Evolutionary conservation across 1,140 invertebrate species (phyloP), one percentile per base, ranked within the genome.

Genomic region (Scylla paramamosain): DNA sequence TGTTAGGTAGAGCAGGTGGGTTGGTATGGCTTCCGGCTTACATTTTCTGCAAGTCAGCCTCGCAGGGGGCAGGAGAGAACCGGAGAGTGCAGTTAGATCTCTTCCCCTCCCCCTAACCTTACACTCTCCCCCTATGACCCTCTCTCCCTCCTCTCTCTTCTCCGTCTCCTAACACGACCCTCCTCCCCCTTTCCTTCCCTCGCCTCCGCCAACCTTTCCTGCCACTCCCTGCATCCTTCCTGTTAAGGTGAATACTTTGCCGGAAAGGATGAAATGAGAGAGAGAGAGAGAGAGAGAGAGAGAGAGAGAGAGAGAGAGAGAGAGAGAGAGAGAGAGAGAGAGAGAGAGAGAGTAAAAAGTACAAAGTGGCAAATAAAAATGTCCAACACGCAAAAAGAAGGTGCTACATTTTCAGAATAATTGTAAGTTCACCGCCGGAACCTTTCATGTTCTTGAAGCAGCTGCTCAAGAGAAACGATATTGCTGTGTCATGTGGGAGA

Each of bases 21-120:
- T 45, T n/a, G 25, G 32, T 89, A 89, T 89, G 6, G 86, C 45
- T 88, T 88, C 67, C 67, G 67, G 67, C 67, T 77, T 77, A 77
- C 25, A n/a, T n/a, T 77, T 77, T 77, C 67, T 77, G 67, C 67
- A 77, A 77, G 67, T 77, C 67, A 77, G 67, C 67, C 67, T n/a
- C 67, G 67, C n/a, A n/a, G 67, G 67, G 67, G 67, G 67, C 25
- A n/a, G 67, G 25, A n/a, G 67, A 77, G 67, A 59, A 77, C 67
- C 67, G 67, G 20, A 77, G 67, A 77, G 25, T 25, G 67, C 67
- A n/a, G 67, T 77, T 77, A 77, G 67, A n/a, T 77, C 20, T n/a
- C 16, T 20, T 8, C 67, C 8, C 67, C 67, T 77, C 25, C n/a
- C 67, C 67, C 67, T 20, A 59, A 59, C 67, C 52, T 59, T 20